Evolutionary conservation across 2,113 vertebrate genomes (phyloP), one percentile per base, ranked within the genome.

Genomic region (Struthio camelus): DNA sequence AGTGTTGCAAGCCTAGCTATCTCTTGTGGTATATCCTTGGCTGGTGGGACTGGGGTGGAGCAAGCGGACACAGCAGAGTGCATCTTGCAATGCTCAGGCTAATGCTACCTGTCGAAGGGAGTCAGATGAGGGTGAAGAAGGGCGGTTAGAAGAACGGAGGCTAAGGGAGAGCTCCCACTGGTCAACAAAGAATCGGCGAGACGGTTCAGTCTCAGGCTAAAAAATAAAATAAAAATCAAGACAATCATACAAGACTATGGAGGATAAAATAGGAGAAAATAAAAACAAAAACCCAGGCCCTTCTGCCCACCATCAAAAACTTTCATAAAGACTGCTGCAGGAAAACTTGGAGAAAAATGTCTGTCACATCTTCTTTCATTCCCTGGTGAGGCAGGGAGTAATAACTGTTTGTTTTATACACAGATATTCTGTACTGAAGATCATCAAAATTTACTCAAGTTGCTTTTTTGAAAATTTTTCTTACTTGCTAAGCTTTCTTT

Each of bases 51-150:
- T 11, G 3, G 50, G 81, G 65, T 76, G 59, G 56, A 92, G 96
- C 80, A 93, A 94, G 94, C 81, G 14, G 62, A 95, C 66, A 79
- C 92, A 91, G 89, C 83, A 50, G 59, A 75, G 88, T 87, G 93
- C 58, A 75, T 80, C 90, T 87, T 54, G 69, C 73, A 67, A 89
- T 0, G 72, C 77, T 84, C 90, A 91, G 95, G 95, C 50, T 77
- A 93, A 77, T 53, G 97, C 98, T 99, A 99, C 99, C 99, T 99
- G 99, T 98, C 99, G 98, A 58, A 98, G 97, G 32, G 98, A 98
- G 97, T 98, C 98, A 54, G 98, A 98, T 32, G 99, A 98, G 92
- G 98, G 98, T 90, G 97, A 98, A 91, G 98, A 98, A 11, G 98
- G 98, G 75, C 97, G 97, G 20, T 94, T 95, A 95, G 97, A 97